These are phyloP conservation scores for Periparus ater DNA, from an alignment of 2,797 vertebrate species.

Conservation along the genomic window DNA sequence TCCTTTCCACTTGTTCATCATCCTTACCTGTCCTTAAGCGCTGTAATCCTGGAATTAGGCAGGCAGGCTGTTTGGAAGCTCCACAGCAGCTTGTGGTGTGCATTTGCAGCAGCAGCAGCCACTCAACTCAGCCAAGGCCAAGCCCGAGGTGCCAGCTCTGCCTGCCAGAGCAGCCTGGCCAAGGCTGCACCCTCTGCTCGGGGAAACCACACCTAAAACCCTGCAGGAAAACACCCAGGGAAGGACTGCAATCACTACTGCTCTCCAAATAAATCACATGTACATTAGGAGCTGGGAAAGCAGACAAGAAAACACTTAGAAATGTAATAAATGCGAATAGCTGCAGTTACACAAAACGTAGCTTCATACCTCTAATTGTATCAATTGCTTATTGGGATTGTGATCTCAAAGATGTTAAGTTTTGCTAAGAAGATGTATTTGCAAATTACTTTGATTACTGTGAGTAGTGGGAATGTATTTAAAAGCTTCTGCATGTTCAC, in stretches of 20 bases:
- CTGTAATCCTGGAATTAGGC: slow-evolving; percentile 60
- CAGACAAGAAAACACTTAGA: slow-evolving; percentile 22
- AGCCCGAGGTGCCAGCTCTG: not conserved
- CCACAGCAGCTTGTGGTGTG: not conserved
- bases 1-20: slow-evolving; percentile 47
- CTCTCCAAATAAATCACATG: not conserved
- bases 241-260: not conserved
- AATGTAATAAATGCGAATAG: slow-evolving; percentile 34
- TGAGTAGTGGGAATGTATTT: not conserved
- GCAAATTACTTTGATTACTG: slow-evolving; percentile 27
- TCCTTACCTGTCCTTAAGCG: slow-evolving; percentile 29
- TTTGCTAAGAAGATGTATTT: slow-evolving; percentile 28
- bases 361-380: not conserved
- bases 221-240: not conserved
- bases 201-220: not conserved
- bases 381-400: slow-evolving; percentile 43
- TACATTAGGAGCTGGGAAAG: not conserved
- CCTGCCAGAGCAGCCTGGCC: not conserved
- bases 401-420: slow-evolving; percentile 13
- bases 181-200: not conserved
- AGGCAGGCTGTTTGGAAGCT: not conserved
- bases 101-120: not conserved
- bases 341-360: not conserved
- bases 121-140: rapidly evolving
- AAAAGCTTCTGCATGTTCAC: not conserved